Evolutionary conservation across 2,888 invertebrate genomes (phyloP), one percentile per base, ranked within the genome.

Genomic region (Cephus nigrinus): DNA sequence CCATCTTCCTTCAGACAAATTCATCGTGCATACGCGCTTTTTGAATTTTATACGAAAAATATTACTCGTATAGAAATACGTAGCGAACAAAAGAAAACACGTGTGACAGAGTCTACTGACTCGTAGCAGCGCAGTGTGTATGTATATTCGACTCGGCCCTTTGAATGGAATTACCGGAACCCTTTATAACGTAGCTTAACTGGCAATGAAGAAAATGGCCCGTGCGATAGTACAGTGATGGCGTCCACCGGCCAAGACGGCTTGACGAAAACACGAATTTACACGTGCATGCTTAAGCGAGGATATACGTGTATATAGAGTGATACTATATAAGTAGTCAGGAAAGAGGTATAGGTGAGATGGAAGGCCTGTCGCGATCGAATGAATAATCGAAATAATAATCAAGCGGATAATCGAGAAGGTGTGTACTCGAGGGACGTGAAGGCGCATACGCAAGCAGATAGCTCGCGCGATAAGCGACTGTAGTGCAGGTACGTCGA

Each of bases 301-400:
- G 40, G 9, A 23, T 55, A 55, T 23, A 55, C 5, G 5, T 15
- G 12, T 40, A 77, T 79, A 77, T 77, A 75, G n/a, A n/a, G 68
- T 73, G 74, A 76, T 80, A 78, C 40, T 68, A 75, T 33, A 69
- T 75, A 82, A 76, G 74, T 55, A 73, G 71, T 23, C 55, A 55
- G 23, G 55, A 9, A 23, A 55, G 55, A 55, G 55, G 23, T 55
- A 23, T 55, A 23, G 55, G 23, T 55, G 55, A 55, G 55, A 55
- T 55, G 32, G 71, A 31, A 31, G 31, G 31, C 71, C 32, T 31
- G 71, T 71, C 71, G 71, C 71, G 32, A 33, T 71, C 71, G 31
- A 71, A 71, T 71, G 71, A 71, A 33, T 71, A 71, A 71, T 71
- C 71, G 71, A 71, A 71, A 71, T 71, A 71, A 71, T 71, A 71